phyloP scores from a whole-genome alignment of 2,797 vertebrate genomes.

The Morelia viridis region DNA sequence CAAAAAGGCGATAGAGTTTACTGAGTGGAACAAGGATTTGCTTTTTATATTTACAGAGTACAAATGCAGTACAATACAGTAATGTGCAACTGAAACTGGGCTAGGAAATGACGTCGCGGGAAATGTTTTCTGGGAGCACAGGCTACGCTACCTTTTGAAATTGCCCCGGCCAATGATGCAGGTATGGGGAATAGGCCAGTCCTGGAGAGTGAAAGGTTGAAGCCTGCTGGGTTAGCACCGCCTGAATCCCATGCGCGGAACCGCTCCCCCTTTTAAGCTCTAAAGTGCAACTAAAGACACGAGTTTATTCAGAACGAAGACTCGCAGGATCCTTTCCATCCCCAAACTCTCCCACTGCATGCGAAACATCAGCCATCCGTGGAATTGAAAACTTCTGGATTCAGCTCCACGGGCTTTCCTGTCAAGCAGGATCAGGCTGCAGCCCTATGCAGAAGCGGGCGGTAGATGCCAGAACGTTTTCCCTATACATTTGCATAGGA shows the following conservation, averaged over 20 bases:
- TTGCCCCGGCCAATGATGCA: neutral
- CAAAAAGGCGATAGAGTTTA: neutral
- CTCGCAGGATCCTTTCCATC: neutral
- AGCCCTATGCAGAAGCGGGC: neutral
- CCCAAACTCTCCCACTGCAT: neutral
- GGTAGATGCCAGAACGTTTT: neutral
- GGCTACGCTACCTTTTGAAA: neutral
- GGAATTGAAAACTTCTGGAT: neutral
- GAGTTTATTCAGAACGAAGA: neutral
- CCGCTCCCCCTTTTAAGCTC: neutral
- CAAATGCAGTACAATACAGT: neutral
- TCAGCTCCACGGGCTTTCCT: neutral
- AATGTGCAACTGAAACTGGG: neutral
- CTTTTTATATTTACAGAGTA: neutral
- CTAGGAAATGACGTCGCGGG: conserved; percentile 2
- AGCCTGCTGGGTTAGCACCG: too few species aligned
- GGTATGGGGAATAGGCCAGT: neutral
- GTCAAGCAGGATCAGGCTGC: neutral
- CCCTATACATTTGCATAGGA: neutral
- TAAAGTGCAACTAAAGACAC: neutral
- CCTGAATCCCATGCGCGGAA: neutral
- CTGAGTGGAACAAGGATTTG: neutral
- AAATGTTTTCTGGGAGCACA: neutral
- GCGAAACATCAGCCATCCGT: neutral
- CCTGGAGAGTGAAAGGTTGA: neutral